phyloP scores from a whole-genome alignment of 2,888 invertebrate species.

The Rapana venosa region DNA sequence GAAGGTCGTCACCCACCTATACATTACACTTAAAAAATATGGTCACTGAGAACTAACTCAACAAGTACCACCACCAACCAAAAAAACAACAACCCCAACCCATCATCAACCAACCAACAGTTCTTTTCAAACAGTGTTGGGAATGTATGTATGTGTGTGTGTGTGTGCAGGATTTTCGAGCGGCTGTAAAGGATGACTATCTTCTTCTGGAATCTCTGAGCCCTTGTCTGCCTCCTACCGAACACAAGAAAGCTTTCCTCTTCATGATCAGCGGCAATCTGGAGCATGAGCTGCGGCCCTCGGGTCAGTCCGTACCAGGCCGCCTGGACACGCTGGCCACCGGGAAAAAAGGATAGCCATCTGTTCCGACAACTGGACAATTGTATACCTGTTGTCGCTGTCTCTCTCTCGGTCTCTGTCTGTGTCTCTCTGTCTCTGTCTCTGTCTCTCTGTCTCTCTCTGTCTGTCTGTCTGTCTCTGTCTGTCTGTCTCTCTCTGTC shows the following conservation, averaged over 20 bases:
- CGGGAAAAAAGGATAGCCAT: background rate
- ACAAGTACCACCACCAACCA: too few species aligned
- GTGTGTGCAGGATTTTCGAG: conserved; percentile 33
- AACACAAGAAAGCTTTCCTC: conserved; percentile 33
- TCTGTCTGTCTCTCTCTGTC: background rate
- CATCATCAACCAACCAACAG: too few species aligned
- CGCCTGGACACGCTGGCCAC: background rate
- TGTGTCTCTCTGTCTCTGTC: too few species aligned
- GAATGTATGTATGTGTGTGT: too few species aligned
- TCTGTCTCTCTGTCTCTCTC: too few species aligned
- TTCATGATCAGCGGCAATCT: conserved; percentile 37
- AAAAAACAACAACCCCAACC: too few species aligned
- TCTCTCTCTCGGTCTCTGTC: too few species aligned
- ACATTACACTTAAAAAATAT: background rate
- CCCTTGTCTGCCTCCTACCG: conserved; percentile 35
- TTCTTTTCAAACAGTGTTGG: too few species aligned
- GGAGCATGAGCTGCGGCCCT: background rate
- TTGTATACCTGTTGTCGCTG: too few species aligned
- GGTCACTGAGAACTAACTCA: too few species aligned
- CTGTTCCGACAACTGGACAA: too few species aligned
- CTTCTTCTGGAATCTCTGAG: conserved; percentile 39
- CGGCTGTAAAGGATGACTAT: conserved; percentile 32
- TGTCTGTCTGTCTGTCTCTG: background rate
- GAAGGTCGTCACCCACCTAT: background rate
- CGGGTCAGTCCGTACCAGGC: background rate